phyloP scores from a whole-genome alignment of 2,888 invertebrate species.

The Dryobotodes eremita region DNA sequence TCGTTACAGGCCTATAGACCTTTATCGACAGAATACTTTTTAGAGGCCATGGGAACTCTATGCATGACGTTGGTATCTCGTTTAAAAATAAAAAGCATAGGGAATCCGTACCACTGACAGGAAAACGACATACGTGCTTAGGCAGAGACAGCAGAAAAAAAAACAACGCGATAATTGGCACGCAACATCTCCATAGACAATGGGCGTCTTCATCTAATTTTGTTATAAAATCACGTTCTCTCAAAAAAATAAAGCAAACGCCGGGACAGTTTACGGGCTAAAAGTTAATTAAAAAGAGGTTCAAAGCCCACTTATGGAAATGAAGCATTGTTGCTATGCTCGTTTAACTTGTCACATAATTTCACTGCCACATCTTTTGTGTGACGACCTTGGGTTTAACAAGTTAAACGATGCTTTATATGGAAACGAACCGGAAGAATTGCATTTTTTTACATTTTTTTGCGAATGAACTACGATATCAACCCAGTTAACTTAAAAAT shows the following conservation, averaged over 20 bases:
- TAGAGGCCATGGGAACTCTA: slow-evolving; percentile 67
- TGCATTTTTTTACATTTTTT: slow-evolving; percentile 61
- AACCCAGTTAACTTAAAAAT: slow-evolving; percentile 23
- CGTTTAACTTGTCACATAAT: slow-evolving; percentile 73
- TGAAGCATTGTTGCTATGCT: slow-evolving; percentile 84
- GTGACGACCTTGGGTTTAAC: slow-evolving; percentile 73
- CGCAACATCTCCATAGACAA: slow-evolving; percentile 58
- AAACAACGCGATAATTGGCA: slow-evolving; percentile 54
- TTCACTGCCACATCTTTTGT: slow-evolving; percentile 74
- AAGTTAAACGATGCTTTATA: slow-evolving; percentile 67
- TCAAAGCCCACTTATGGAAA: slow-evolving; percentile 82
- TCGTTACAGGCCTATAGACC: slow-evolving; percentile 66
- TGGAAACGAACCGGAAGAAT: slow-evolving; percentile 62
- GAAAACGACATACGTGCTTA: slow-evolving; percentile 61
- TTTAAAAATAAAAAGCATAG: slow-evolving; percentile 56
- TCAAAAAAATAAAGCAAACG: slow-evolving; percentile 64
- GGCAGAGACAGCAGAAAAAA: slow-evolving; percentile 39
- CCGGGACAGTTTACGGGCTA: slow-evolving; percentile 71
- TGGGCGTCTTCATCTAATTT: slow-evolving; percentile 59
- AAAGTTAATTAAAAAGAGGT: slow-evolving; percentile 81
- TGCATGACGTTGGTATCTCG: slow-evolving; percentile 65
- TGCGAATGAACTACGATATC: slow-evolving; percentile 48
- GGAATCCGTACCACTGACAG: slow-evolving; percentile 41
- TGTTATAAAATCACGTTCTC: slow-evolving; percentile 65
- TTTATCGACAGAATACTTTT: slow-evolving; percentile 64